A percentile compares a stretch with the other conserved stretches of the same genome.
Conservation (phyloP, 2,113 vertebrate species). For the Sylvilagus bachmani region DNA sequence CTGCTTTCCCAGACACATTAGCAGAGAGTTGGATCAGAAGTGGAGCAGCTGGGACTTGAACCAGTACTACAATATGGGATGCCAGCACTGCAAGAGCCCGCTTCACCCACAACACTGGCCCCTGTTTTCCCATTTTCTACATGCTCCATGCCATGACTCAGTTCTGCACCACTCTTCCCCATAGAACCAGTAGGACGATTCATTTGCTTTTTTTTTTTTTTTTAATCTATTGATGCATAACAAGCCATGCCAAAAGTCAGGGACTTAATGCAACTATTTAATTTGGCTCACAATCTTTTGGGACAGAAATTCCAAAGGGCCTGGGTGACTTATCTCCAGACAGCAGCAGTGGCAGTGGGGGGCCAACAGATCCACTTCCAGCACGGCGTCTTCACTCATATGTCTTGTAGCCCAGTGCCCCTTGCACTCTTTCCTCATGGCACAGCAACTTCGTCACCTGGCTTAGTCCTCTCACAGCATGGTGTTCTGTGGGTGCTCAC, state of each 20-base stretch:
- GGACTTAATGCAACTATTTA: not conserved
- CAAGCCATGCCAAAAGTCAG: not conserved
- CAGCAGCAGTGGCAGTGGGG: not conserved
- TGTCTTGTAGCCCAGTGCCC: not conserved
- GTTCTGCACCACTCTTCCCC: not conserved
- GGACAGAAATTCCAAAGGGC: not conserved
- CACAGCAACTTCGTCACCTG: not conserved
- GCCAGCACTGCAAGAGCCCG: too few species aligned
- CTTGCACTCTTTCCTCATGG: not conserved
- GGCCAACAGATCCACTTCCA: not conserved
- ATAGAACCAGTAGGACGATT: not conserved
- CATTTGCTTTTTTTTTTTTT: not conserved
- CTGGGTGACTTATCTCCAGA: not conserved
- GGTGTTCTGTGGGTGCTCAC: not conserved
- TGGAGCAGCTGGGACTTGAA: too few species aligned
- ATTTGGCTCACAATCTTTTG: slow-evolving; percentile 6
- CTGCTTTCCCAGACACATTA: too few species aligned
- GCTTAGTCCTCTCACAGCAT: not conserved
- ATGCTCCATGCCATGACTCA: not conserved
- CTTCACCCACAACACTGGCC: too few species aligned
- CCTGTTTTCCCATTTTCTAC: not conserved
- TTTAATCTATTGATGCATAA: not conserved
- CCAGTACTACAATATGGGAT: too few species aligned
- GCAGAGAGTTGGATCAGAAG: too few species aligned
- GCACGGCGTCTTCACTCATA: not conserved